Conservation (phyloP, 2,113 vertebrate species). For the Misgurnus mizolepis region DNA sequence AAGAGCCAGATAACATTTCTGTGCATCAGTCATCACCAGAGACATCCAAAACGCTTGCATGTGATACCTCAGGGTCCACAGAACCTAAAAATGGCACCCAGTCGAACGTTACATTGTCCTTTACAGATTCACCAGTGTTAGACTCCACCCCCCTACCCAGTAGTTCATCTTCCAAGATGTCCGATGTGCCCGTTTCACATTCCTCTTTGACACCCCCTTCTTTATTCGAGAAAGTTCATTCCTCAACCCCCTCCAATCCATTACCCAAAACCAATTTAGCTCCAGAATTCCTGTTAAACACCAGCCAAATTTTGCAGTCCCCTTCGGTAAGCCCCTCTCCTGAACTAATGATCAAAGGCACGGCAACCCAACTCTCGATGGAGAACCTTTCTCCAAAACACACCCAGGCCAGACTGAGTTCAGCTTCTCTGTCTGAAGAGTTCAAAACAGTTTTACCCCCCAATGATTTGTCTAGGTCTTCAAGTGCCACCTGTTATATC, state of each 20-base stretch:
- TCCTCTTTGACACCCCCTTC: background rate
- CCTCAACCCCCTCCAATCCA: background rate
- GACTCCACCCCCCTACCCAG: background rate
- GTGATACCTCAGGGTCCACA: background rate
- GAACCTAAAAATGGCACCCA: background rate
- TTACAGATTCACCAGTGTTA: background rate
- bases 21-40: background rate
- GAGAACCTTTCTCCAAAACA: background rate
- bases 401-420: background rate
- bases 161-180: background rate
- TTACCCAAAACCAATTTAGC: background rate
- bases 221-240: background rate
- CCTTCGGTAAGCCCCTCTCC: background rate
- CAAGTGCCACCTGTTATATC: background rate
- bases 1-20: background rate
- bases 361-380: background rate
- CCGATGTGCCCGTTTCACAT: background rate
- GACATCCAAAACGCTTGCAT: background rate
- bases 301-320: background rate
- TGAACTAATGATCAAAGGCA: background rate
- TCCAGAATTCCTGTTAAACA: conserved; percentile 21
- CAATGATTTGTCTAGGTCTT: background rate
- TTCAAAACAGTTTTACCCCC: background rate
- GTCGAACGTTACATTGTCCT: background rate
- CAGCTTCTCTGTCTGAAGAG: background rate